phyloP scores from a whole-genome alignment of 2,888 invertebrate genomes.

The Acrobeloides nanus region DNA sequence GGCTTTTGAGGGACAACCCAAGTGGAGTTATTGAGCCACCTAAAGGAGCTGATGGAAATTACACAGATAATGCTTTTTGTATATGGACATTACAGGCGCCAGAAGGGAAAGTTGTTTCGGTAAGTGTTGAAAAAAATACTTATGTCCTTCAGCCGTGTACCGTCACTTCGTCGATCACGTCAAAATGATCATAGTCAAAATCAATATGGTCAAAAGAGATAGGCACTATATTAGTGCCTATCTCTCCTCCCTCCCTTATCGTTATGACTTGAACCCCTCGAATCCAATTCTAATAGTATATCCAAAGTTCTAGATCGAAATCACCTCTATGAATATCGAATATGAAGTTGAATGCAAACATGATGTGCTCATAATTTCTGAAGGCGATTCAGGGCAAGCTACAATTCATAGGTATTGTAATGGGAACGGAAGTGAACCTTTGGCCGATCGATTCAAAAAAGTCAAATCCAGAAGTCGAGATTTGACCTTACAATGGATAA shows the following conservation, averaged over 20 bases:
- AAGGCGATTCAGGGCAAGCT: slow-evolving; percentile 18
- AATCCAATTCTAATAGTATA: too few species aligned
- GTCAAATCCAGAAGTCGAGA: slow-evolving; percentile 21
- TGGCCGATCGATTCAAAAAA: slow-evolving; percentile 21
- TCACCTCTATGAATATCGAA: slow-evolving; percentile 37
- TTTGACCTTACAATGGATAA: slow-evolving; percentile 30
- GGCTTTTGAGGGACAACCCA: slow-evolving; percentile 20
- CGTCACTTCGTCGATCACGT: neutral
- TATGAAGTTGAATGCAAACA: slow-evolving; percentile 27
- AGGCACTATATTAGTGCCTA: too few species aligned
- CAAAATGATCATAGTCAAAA: neutral
- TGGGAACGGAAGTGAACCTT: slow-evolving; percentile 7
- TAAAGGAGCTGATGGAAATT: slow-evolving; percentile 22
- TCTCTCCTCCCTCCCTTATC: too few species aligned
- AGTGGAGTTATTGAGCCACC: slow-evolving; percentile 30
- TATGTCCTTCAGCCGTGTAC: too few species aligned
- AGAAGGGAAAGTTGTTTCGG: slow-evolving; percentile 40
- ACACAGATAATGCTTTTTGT: slow-evolving; percentile 36
- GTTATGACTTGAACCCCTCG: too few species aligned
- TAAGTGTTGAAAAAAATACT: too few species aligned
- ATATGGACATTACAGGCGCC: slow-evolving; percentile 44
- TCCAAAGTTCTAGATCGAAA: slow-evolving; percentile 27
- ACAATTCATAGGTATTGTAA: slow-evolving; percentile 25
- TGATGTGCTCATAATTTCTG: slow-evolving; percentile 21
- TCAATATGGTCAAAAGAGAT: slow-evolving; percentile 1